Percentiles rank a stretch among this genome's conserved stretches.
Conservation (phyloP, 2,113 vertebrate species). For the Melanotaenia duboulayi region DNA sequence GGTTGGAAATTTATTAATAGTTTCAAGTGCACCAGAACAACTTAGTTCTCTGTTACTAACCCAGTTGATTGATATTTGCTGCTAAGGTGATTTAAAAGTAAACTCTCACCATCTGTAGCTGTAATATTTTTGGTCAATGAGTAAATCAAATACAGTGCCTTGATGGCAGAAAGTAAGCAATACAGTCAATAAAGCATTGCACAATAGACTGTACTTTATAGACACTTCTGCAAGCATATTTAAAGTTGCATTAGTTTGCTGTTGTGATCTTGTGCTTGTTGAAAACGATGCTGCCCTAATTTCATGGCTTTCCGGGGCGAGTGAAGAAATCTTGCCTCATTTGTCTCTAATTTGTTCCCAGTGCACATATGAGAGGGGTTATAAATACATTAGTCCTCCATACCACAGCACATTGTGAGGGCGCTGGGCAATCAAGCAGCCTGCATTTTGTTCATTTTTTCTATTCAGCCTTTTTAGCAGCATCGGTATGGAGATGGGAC, state of each 20-base stretch:
- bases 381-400: conserved; percentile 73
- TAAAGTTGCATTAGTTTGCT: conserved; percentile 64
- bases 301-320: conserved; percentile 60
- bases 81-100: too few relatives aligned
- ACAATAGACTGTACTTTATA: conserved; percentile 12
- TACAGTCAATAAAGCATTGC: conserved; percentile 25
- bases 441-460: conserved; percentile 23
- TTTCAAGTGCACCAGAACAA: too few relatives aligned
- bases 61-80: too few relatives aligned
- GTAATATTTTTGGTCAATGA: too few relatives aligned
- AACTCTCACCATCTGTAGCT: too few relatives aligned
- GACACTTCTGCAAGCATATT: conserved; percentile 44
- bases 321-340: conserved; percentile 65
- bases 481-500: conserved; percentile 33
- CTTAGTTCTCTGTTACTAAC: too few relatives aligned
- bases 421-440: conserved; percentile 58
- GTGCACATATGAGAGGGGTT: conserved; percentile 71
- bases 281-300: conserved; percentile 70
- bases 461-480: conserved; percentile 41
- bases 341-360: conserved; percentile 75
- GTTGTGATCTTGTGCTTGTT: conserved; percentile 48
- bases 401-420: conserved; percentile 47
- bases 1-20: too few relatives aligned
- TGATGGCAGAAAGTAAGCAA: conserved; percentile 10
- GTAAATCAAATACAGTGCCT: too few relatives aligned